These are phyloP conservation scores for Microtus oregoni DNA, from an alignment of 2,113 vertebrate species.

Conservation along the genomic window DNA sequence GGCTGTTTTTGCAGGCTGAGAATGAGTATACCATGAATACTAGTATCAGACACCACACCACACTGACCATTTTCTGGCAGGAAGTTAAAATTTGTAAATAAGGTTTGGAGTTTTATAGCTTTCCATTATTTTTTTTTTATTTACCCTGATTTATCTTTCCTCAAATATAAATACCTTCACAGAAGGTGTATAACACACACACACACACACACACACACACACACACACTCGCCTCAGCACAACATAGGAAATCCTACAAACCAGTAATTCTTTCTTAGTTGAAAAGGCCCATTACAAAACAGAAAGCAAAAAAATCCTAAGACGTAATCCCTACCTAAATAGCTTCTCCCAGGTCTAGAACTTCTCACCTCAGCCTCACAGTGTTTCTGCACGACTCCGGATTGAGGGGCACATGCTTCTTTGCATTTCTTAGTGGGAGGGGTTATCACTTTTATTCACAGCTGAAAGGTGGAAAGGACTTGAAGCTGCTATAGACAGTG, in stretches of 20 bases:
- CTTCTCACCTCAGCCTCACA: constrained; percentile 51
- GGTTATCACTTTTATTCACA: constrained; percentile 66
- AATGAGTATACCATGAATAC: background rate
- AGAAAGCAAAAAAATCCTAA: constrained; percentile 22
- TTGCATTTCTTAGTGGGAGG: constrained; percentile 62
- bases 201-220: background rate
- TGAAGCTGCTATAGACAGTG: constrained; percentile 55
- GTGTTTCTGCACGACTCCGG: constrained; percentile 35
- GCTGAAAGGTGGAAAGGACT: constrained; percentile 60
- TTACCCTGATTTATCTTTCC: background rate
- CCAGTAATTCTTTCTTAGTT: background rate
- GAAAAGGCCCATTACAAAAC: constrained; percentile 44
- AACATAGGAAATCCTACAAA: constrained; percentile 5
- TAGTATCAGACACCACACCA: background rate
- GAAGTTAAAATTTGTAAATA: background rate
- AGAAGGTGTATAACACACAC: background rate
- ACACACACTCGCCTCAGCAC: background rate
- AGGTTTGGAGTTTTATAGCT: background rate
- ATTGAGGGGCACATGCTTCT: background rate
- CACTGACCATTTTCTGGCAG: background rate
- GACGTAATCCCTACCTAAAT: constrained; percentile 23
- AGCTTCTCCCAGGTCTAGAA: background rate
- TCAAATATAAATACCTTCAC: constrained; percentile 6
- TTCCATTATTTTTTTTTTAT: background rate
- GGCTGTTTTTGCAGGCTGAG: background rate